Conservation (phyloP, 2,797 vertebrate species). For the Parotocinclus haroldoi region DNA sequence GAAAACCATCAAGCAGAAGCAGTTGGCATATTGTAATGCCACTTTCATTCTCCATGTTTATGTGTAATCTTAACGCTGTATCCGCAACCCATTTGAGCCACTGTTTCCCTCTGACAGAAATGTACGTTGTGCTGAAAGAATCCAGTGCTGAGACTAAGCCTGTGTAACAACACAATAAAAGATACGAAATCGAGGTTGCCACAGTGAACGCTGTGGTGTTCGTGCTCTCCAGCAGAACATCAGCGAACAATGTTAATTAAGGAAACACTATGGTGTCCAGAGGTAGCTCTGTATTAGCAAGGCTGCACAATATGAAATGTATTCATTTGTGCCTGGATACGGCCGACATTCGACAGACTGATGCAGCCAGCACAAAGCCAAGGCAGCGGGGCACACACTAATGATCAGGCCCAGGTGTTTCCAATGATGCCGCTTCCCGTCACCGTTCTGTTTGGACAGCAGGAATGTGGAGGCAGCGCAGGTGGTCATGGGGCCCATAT, state of each 20-base stretch:
- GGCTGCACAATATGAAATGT: conserved; percentile 3
- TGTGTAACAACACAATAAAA: background rate
- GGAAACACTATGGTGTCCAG: conserved; percentile 17
- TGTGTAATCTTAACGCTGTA: too few relatives aligned
- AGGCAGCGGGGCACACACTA: conserved; percentile 19
- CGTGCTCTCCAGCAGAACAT: background rate
- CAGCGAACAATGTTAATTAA: conserved; percentile 8
- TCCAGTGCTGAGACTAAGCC: too few relatives aligned
- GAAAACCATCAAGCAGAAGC: conserved; percentile 36
- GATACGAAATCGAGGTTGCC: background rate
- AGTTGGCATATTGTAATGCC: too few relatives aligned
- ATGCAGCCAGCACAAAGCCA: conserved; percentile 25
- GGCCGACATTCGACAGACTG: background rate
- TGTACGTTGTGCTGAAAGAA: too few relatives aligned
- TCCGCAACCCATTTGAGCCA: too few relatives aligned
- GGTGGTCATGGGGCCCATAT: conserved; percentile 37
- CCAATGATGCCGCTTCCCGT: conserved; percentile 43
- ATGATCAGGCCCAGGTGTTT: conserved; percentile 45
- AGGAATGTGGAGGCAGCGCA: conserved; percentile 44
- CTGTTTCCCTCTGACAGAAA: too few relatives aligned
- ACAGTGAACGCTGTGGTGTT: conserved; percentile 1
- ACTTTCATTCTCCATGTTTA: too few relatives aligned
- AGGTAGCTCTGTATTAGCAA: background rate
- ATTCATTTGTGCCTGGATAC: conserved; percentile 14
- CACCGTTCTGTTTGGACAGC: conserved; percentile 41